These are phyloP conservation scores for Pipra filicauda DNA, from an alignment of 2,113 vertebrate species.

Conservation along the genomic window DNA sequence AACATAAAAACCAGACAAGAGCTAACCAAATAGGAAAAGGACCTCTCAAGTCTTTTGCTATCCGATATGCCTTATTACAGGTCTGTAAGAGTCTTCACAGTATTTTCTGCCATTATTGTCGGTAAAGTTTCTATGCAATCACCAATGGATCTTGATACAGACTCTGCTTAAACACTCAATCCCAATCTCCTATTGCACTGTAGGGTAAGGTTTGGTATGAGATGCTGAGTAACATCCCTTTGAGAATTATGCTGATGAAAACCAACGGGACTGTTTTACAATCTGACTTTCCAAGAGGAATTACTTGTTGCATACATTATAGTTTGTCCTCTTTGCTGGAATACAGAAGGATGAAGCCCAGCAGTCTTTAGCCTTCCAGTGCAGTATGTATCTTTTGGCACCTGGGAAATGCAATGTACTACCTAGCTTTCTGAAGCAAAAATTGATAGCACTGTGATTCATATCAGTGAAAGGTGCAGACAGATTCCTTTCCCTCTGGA, in stretches of 20 bases:
- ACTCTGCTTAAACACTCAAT: background rate
- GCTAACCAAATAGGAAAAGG: background rate
- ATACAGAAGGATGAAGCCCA: background rate
- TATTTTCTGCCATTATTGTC: background rate
- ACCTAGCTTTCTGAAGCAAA: background rate
- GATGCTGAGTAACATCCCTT: background rate
- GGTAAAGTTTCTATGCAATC: background rate
- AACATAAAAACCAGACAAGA: background rate
- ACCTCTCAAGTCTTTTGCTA: background rate
- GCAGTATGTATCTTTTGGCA: background rate
- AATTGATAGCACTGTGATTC: background rate
- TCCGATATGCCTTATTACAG: background rate
- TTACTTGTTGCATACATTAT: background rate
- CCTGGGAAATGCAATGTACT: background rate
- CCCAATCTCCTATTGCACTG: background rate
- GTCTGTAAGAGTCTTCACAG: background rate
- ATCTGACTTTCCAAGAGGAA: background rate
- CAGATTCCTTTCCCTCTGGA: background rate
- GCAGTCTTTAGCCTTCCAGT: background rate
- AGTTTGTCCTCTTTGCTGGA: background rate
- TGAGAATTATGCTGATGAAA: background rate
- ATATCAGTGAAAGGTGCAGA: background rate
- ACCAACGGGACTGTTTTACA: background rate
- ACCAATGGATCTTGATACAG: accelerated
- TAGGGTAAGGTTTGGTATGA: background rate